A percentile compares a stretch with the other conserved stretches of the same genome.
phyloP scores from a whole-genome alignment of 2,888 invertebrate species.

The Corbicula japonica region DNA sequence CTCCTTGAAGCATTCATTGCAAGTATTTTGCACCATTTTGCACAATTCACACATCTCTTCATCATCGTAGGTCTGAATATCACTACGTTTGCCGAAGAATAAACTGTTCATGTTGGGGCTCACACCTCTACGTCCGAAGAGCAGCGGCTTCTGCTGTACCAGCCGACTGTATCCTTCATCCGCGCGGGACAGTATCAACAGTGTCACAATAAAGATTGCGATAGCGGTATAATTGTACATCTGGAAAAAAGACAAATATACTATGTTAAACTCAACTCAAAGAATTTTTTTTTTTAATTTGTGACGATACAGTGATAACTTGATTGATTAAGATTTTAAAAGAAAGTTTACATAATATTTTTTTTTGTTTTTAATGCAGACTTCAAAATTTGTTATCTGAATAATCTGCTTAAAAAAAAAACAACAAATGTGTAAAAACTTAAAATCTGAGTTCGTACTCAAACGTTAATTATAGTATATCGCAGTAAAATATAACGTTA shows the following conservation, averaged over 20 bases:
- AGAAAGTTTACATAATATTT: not conserved
- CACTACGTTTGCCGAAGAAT: constrained; percentile 79
- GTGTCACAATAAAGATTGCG: constrained; percentile 18
- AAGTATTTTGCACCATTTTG: constrained; percentile 48
- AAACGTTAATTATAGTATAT: too few species aligned
- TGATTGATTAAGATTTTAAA: not conserved
- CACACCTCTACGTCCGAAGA: constrained; percentile 78
- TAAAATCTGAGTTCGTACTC: too few species aligned
- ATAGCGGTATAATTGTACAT: constrained; percentile 31
- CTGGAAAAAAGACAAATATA: too few species aligned
- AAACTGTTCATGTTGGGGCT: constrained; percentile 82
- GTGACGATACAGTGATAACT: not conserved
- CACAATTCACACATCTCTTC: constrained; percentile 61
- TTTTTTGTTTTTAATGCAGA: too few species aligned
- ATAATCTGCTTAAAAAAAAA: too few species aligned
- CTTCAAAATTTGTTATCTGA: too few species aligned
- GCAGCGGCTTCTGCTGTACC: constrained; percentile 72
- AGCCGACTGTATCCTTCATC: constrained; percentile 43
- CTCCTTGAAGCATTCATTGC: constrained; percentile 58
- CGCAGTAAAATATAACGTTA: too few species aligned
- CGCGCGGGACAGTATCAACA: constrained; percentile 40
- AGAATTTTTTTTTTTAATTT: not conserved
- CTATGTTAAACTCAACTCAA: too few species aligned
- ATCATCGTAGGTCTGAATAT: constrained; percentile 43
- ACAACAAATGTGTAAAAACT: too few species aligned